phyloP scores from a whole-genome alignment of 2,113 vertebrate genomes.

The Erinaceus europaeus region DNA sequence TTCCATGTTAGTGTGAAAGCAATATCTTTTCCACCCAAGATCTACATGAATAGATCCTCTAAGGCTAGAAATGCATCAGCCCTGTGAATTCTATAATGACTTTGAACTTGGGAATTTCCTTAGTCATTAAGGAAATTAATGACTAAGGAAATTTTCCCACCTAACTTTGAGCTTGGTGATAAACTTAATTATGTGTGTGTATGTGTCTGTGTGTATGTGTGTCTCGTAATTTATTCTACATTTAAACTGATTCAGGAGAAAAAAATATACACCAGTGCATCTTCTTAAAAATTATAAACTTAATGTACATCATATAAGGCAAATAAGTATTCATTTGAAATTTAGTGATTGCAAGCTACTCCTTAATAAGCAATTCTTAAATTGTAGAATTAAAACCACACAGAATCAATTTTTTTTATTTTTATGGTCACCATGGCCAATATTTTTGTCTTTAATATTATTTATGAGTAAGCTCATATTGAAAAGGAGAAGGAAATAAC shows the following conservation, averaged over 20 bases:
- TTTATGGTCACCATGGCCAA: no score
- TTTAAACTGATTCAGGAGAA: neutral
- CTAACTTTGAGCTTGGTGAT: neutral
- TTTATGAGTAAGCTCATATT: no score
- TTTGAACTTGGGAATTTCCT: neutral
- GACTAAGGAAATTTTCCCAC: neutral
- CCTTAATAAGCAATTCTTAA: conserved; percentile 4
- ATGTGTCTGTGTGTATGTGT: neutral
- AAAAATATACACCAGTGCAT: neutral
- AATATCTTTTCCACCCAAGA: neutral
- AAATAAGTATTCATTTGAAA: neutral
- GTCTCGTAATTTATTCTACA: neutral
- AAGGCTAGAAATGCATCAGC: neutral
- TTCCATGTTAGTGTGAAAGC: no score
- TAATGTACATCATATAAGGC: neutral
- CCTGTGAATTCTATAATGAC: neutral
- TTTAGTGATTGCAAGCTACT: neutral
- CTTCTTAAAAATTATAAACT: conserved; percentile 1
- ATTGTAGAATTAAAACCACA: neutral
- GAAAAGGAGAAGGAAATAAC: no score
- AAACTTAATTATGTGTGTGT: neutral
- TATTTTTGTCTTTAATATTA: no score
- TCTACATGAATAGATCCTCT: neutral
- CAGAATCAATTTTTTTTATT: neutral
- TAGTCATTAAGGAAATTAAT: neutral